A percentile compares a stretch with the other conserved stretches of the same genome.
phyloP scores from a whole-genome alignment of 2,888 invertebrate species.

The Sycophila texana region DNA sequence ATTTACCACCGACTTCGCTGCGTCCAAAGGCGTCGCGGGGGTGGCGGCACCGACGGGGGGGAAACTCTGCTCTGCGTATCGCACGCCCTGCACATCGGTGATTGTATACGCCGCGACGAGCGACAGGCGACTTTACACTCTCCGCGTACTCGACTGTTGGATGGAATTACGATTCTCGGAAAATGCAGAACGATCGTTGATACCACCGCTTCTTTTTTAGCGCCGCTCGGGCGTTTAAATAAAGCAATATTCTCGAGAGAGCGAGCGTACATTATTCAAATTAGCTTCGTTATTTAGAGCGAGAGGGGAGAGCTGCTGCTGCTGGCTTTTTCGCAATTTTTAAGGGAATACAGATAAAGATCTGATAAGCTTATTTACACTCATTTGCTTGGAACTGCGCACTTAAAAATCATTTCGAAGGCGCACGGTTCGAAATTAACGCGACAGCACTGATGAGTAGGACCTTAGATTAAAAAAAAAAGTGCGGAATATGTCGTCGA shows the following conservation, averaged over 20 bases:
- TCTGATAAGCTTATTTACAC: neutral
- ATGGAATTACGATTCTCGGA: slow-evolving; percentile 25
- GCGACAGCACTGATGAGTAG: neutral
- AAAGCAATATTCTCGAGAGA: slow-evolving; percentile 24
- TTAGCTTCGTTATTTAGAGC: no score
- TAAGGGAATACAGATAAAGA: neutral
- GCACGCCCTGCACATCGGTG: neutral
- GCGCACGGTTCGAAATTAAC: neutral
- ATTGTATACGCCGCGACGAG: neutral
- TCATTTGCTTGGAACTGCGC: neutral
- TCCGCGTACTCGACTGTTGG: neutral
- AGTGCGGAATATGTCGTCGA: no score
- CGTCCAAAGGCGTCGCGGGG: neutral
- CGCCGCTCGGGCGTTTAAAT: neutral
- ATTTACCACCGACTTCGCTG: slow-evolving; percentile 61
- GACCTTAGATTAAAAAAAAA: no score
- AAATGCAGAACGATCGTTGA: neutral
- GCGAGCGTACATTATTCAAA: no score
- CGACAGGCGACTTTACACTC: slow-evolving; percentile 14
- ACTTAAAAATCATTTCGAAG: neutral
- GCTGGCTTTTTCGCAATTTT: neutral
- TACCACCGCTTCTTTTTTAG: neutral
- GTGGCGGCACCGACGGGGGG: neutral
- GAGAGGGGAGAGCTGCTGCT: no score
- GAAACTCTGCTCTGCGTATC: neutral